Percentiles rank a stretch among this genome's conserved stretches.
These are phyloP conservation scores for Exaiptasia diaphana DNA, from an alignment of 64 coral and sea anemone genomes.

Conservation along the genomic window DNA sequence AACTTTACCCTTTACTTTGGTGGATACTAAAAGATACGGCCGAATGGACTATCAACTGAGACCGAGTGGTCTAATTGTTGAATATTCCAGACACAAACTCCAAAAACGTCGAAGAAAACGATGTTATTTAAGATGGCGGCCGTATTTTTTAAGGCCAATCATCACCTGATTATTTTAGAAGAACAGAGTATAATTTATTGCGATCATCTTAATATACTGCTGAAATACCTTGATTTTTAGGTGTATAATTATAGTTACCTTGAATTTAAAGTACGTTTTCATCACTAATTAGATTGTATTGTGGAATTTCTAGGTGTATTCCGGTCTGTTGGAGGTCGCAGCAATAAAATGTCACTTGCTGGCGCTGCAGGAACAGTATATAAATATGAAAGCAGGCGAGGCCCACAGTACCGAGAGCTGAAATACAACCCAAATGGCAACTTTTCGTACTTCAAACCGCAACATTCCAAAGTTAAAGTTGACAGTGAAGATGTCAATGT, in stretches of 20 bases:
- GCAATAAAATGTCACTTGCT: background rate
- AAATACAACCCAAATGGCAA: conserved; percentile 75
- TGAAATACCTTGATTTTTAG: no score
- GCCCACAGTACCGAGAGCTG: conserved; percentile 91
- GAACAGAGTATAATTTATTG: no score
- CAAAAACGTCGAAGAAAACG: no score
- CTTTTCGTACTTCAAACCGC: conserved; percentile 79
- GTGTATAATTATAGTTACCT: background rate
- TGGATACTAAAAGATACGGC: no score
- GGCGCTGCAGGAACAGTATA: conserved; percentile 94
- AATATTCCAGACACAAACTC: no score
- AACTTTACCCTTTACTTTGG: no score
- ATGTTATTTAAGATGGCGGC: no score
- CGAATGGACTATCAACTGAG: no score
- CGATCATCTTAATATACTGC: no score
- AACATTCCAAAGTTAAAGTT: conserved; percentile 84
- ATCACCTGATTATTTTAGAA: no score
- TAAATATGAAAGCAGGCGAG: conserved; percentile 87
- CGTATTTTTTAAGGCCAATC: no score
- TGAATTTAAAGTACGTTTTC: background rate
- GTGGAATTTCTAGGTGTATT: conserved; percentile 42
- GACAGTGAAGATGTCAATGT: conserved; percentile 73
- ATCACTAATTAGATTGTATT: background rate
- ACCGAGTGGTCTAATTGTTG: no score
- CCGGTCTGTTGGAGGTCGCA: conserved; percentile 65